Evolutionary conservation across 2,888 invertebrate species (phyloP).

Genomic region (Platerodrilus igneus): DNA sequence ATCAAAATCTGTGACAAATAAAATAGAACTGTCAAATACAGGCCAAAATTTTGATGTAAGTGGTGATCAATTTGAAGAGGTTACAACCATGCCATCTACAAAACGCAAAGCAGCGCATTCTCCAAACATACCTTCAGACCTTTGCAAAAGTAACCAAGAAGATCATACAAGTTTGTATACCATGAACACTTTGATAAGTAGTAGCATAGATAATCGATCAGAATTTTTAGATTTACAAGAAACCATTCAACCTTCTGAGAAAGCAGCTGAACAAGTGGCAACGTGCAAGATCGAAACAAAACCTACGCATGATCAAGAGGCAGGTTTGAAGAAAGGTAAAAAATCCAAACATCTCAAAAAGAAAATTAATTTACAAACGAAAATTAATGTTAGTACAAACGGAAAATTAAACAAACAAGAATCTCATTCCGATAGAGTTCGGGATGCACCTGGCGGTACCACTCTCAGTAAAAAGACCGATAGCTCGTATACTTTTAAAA

Average conservation of each 20-base stretch:
- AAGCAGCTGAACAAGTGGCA: neutral
- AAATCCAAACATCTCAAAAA: slow-evolving; percentile 11
- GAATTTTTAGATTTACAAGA: no score
- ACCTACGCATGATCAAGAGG: slow-evolving; percentile 7
- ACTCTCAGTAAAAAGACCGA: no score
- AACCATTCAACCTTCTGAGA: neutral
- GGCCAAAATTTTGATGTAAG: slow-evolving; percentile 45
- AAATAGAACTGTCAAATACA: slow-evolving; percentile 36
- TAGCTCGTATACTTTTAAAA: no score
- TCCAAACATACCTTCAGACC: neutral
- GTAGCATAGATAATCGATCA: no score
- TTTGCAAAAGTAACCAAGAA: neutral
- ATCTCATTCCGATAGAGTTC: no score
- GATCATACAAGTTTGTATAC: neutral
- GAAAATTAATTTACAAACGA: no score
- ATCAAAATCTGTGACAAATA: slow-evolving; percentile 24
- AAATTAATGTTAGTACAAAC: no score
- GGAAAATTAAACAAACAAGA: no score
- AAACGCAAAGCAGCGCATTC: slow-evolving; percentile 12
- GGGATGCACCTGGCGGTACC: no score
- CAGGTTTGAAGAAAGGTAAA: slow-evolving; percentile 4
- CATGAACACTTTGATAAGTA: no score
- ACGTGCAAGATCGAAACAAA: neutral
- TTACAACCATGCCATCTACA: slow-evolving; percentile 40
- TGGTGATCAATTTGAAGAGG: slow-evolving; percentile 43